Evolutionary conservation across 2,113 vertebrate genomes (phyloP).

Genomic region (Callipepla californica): DNA sequence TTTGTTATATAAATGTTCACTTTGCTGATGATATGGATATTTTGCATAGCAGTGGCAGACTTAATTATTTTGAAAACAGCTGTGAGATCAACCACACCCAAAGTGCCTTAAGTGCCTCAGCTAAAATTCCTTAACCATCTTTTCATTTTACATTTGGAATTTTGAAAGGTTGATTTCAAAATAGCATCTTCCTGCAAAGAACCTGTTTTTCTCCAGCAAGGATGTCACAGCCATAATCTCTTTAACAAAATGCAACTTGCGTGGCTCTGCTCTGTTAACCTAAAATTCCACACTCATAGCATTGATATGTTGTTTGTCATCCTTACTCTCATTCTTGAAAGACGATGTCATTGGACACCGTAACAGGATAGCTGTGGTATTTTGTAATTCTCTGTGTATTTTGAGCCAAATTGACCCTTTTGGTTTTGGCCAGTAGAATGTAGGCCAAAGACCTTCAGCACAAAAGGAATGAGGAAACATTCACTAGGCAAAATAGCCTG

Average conservation of each 20-base stretch:
- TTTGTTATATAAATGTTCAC: background rate
- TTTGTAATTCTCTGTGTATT: slow-evolving; percentile 15
- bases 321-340: slow-evolving; percentile 15
- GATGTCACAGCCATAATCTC: background rate
- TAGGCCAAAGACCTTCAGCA: background rate
- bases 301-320: slow-evolving; percentile 57
- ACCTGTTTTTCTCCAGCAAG: background rate
- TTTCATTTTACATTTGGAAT: slow-evolving; percentile 45
- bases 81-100: slow-evolving; percentile 12
- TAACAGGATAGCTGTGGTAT: slow-evolving; percentile 3
- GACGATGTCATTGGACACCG: background rate
- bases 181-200: background rate
- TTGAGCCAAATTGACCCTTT: slow-evolving; percentile 9
- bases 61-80: slow-evolving; percentile 29
- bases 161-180: slow-evolving; percentile 38
- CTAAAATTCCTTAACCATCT: background rate
- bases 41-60: background rate
- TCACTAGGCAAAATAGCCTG: background rate
- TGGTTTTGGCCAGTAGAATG: background rate
- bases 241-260: background rate
- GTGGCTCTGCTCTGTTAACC: background rate
- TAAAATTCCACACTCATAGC: background rate
- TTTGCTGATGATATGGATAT: background rate
- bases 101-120: background rate
- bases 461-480: background rate